A percentile compares a stretch with the other conserved stretches of the same genome.
Conservation (phyloP, 2,797 vertebrate species). For the Sebastes taczanowskii region DNA sequence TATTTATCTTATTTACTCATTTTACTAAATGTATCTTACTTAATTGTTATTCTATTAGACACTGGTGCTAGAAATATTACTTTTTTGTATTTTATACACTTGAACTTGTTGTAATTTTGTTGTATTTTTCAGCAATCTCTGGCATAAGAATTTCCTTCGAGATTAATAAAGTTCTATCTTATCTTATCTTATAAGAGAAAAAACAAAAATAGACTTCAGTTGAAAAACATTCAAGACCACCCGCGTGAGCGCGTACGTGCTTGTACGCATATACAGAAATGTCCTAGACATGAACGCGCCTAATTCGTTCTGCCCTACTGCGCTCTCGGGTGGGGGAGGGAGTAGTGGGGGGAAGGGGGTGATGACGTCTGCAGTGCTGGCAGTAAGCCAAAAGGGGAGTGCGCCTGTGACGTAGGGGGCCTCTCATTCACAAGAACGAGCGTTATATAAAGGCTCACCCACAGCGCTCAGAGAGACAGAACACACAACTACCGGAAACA, state of each 20-base stretch:
- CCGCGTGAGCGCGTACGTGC: slow-evolving; percentile 55
- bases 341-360: too few species aligned
- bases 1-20: too few species aligned
- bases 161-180: too few species aligned
- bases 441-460: slow-evolving; percentile 52
- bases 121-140: too few species aligned
- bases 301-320: background rate
- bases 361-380: slow-evolving; percentile 75
- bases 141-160: too few species aligned
- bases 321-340: too few species aligned
- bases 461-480: background rate
- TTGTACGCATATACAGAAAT: slow-evolving; percentile 20
- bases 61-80: too few species aligned
- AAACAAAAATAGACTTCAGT: background rate
- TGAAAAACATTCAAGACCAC: background rate
- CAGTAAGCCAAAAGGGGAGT: slow-evolving; percentile 60
- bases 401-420: slow-evolving; percentile 63
- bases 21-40: too few species aligned
- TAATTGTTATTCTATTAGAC: too few species aligned
- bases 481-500: slow-evolving; percentile 26
- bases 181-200: background rate
- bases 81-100: too few species aligned
- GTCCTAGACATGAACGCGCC: slow-evolving; percentile 22
- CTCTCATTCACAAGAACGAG: slow-evolving; percentile 32
- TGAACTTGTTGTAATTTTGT: too few species aligned